These are phyloP conservation scores for Eupithecia inturbata DNA, from an alignment of 2,888 invertebrate genomes.

Conservation along the genomic window DNA sequence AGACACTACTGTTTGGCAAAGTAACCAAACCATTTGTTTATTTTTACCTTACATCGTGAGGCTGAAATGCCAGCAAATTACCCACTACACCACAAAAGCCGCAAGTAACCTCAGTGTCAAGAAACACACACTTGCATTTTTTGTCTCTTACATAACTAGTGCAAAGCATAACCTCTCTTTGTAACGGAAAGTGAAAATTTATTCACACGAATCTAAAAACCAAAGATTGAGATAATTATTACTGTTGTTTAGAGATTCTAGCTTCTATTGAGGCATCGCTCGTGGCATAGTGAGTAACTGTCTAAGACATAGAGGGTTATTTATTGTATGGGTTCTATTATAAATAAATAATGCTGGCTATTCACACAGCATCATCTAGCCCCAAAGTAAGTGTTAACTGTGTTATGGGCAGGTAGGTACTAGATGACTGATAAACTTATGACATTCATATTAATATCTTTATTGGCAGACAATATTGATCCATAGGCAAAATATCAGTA, in stretches of 20 bases:
- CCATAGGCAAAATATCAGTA: too few species aligned
- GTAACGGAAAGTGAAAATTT: conserved; percentile 27
- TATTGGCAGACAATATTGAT: too few species aligned
- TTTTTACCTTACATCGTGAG: neutral
- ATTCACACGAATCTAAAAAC: conserved; percentile 33
- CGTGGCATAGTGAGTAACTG: neutral
- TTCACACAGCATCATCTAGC: too few species aligned
- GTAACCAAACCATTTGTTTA: neutral
- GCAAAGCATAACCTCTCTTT: conserved; percentile 24
- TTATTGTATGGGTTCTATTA: too few species aligned
- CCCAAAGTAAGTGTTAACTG: too few species aligned
- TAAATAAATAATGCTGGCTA: too few species aligned
- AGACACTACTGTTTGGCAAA: too few species aligned
- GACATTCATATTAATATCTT: too few species aligned
- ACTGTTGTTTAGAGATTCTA: neutral
- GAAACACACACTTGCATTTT: conserved; percentile 11
- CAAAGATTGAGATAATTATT: conserved; percentile 18
- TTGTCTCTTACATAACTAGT: conserved; percentile 25
- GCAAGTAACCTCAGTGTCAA: neutral
- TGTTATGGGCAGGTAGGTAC: too few species aligned
- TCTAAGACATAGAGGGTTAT: neutral
- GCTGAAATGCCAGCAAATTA: neutral
- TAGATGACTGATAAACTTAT: too few species aligned
- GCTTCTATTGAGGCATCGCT: neutral
- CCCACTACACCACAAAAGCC: neutral